Base-by-base conservation (phyloP, 2,888 invertebrate genomes). In the Lepidocyrtinus sp. region DNA sequence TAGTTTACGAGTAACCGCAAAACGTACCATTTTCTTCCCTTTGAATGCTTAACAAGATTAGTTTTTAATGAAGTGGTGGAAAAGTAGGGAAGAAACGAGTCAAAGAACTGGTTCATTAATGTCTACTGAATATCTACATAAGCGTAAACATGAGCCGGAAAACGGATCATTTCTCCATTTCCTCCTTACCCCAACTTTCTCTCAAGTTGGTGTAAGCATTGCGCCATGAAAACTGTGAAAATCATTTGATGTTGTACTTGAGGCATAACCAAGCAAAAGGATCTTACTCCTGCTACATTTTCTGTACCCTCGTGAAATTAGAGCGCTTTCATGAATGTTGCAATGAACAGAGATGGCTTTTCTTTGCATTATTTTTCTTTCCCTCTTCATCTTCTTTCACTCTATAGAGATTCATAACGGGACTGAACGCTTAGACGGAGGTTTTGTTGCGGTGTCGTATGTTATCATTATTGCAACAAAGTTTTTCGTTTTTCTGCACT, bases 91-190 rank as follows among this genome's bases (percentile, higher is more conserved):
- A 78, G 72, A 78, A 72, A 72, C 72, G 78, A 78, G 78, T 78
- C 78, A 78, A 55, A 55, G 17, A 55, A 67, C 67, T 72, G 72
- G 78, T 78, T 78, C 78, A 78, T 78, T 78, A 78, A 72, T 78
- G 78, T 78, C 78, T 36, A 36, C 61, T 67, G 72, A 78, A 78
- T 78, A 72, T 78, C 72, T 78, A 72, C 67, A 78, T 55, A 26
- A 67, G 67, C 72, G 72, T 78, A 78, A 78, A 78, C 78, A 72
- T n/a, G 36, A 36, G 36, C 5, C 5, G 55, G 55, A 17, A 55
- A n/a, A 64, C 55, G 67, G 67, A 77, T 72, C 72, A 50, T 78
- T 55, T 17, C 9, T 55, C 55, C 55, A 12, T 55, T n/a, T 55
- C 72, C 68, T 74, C 50, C 55, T 74, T 65, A 62, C 65, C 67